phyloP scores from a whole-genome alignment of 2,113 vertebrate species.

The Falcunculus frontatus region DNA sequence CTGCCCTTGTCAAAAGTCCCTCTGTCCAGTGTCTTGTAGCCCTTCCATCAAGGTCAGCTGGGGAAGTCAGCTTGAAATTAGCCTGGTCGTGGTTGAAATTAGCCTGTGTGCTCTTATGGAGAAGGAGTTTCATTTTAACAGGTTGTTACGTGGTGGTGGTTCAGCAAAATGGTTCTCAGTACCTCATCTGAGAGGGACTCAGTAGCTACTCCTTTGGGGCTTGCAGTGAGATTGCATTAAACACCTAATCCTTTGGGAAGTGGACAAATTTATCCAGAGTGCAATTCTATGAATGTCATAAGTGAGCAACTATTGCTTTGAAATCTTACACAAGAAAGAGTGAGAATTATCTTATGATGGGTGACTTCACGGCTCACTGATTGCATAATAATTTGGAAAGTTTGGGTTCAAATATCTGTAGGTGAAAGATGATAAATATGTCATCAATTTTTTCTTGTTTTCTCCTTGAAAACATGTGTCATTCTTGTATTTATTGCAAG shows the following conservation, averaged over 20 bases:
- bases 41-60: not conserved
- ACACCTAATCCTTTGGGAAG: not conserved
- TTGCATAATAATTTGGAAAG: not conserved
- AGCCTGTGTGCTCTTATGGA: not conserved
- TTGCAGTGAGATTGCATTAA: not conserved
- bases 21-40: not conserved
- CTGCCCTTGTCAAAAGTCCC: not conserved
- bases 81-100: not conserved
- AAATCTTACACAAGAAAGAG: not conserved
- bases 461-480: not conserved
- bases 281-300: not conserved
- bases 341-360: not conserved
- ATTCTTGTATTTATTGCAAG: not conserved
- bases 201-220: too few species aligned
- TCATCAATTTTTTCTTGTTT: not conserved
- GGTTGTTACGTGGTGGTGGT: not conserved
- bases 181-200: not conserved
- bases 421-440: not conserved
- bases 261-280: not conserved
- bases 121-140: not conserved
- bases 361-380: not conserved
- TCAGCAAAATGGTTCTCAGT: not conserved
- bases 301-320: not conserved
- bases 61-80: not conserved
- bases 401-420: not conserved